Conservation (phyloP, 2,888 invertebrate species). For the Phlogophora meticulosa region DNA sequence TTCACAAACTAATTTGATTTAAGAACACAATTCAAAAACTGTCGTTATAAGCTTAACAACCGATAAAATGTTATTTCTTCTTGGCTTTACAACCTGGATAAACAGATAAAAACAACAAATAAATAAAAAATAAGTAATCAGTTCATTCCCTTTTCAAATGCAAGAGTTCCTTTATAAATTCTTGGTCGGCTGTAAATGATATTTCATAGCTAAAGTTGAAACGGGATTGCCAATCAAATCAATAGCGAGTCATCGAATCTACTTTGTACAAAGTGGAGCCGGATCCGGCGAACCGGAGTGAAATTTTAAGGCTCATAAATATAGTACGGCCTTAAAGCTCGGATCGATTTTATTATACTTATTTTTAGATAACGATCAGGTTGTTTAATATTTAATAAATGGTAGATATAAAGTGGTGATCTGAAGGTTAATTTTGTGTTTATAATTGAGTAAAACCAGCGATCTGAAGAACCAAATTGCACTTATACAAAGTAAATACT, state of each 20-base stretch:
- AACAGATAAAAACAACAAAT: slow-evolving; percentile 40
- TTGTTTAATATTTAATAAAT: slow-evolving; percentile 35
- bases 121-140: slow-evolving; percentile 9
- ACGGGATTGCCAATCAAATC: slow-evolving; percentile 73
- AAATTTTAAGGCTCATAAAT: slow-evolving; percentile 72
- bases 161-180: slow-evolving; percentile 34
- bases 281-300: slow-evolving; percentile 57
- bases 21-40: slow-evolving; percentile 16
- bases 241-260: slow-evolving; percentile 70
- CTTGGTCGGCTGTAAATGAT: slow-evolving; percentile 56
- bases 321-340: slow-evolving; percentile 47
- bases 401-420: slow-evolving; percentile 1
- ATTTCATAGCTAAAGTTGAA: slow-evolving; percentile 66
- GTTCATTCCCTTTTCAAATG: slow-evolving; percentile 33
- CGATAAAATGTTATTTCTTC: slow-evolving; percentile 25
- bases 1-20: slow-evolving; percentile 24
- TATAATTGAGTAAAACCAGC: too few species aligned
- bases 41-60: slow-evolving; percentile 9
- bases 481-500: too few species aligned
- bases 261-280: slow-evolving; percentile 66
- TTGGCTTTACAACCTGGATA: slow-evolving; percentile 8
- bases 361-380: slow-evolving; percentile 46
- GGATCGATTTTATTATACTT: slow-evolving; percentile 43
- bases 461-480: too few species aligned
- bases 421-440: slow-evolving; percentile 11